Percentiles rank a stretch among this genome's conserved stretches.
phyloP scores from a whole-genome alignment of 2,797 vertebrate genomes.

The Discoglossus pictus region DNA sequence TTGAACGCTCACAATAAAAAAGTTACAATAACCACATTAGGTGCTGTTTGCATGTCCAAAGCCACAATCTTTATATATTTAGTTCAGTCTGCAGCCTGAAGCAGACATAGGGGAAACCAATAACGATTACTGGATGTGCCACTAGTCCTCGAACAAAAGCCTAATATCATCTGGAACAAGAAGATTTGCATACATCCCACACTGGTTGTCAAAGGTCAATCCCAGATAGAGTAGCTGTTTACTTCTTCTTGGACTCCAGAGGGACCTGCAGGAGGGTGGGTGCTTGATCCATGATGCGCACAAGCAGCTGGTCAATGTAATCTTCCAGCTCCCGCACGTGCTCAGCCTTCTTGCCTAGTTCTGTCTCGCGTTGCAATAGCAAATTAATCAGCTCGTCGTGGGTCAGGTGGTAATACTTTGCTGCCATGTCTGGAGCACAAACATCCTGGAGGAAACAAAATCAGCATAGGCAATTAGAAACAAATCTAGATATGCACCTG shows the following conservation, averaged over 20 bases:
- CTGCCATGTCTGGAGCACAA: conserved; percentile 70
- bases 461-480: neutral
- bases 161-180: too few species aligned
- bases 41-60: too few species aligned
- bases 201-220: conserved; percentile 28
- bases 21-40: too few species aligned
- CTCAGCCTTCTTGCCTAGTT: conserved; percentile 82
- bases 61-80: too few species aligned
- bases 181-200: neutral
- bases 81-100: too few species aligned
- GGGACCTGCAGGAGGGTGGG: conserved; percentile 91
- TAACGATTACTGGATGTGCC: too few species aligned
- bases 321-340: conserved; percentile 90
- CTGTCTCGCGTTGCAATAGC: conserved; percentile 84
- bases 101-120: too few species aligned
- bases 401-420: conserved; percentile 92
- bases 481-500: neutral
- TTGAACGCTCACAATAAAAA: too few species aligned
- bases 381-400: conserved; percentile 89
- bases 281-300: conserved; percentile 96
- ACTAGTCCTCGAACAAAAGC: too few species aligned
- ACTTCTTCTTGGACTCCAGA: conserved; percentile 66
- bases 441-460: conserved; percentile 59
- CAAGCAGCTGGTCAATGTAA: conserved; percentile 95
- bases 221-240: too few species aligned